phyloP scores from a whole-genome alignment of 2,797 vertebrate species.

The Melanotaenia nigrans region DNA sequence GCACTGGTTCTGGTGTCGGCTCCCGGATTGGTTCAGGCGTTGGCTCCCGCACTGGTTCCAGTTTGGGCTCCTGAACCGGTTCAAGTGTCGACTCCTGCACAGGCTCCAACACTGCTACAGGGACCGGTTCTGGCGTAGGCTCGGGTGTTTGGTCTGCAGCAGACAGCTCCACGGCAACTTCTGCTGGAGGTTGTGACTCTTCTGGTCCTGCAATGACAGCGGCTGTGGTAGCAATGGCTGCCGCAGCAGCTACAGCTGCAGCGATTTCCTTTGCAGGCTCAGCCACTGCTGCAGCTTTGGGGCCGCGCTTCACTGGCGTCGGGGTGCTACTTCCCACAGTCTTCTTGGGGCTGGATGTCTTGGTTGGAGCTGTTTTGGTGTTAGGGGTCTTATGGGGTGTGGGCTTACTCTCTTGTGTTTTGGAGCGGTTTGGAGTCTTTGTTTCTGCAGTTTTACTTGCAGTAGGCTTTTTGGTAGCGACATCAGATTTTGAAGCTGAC shows the following conservation, averaged over 20 bases:
- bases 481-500: constrained; percentile 70
- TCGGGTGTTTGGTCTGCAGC: constrained; percentile 28
- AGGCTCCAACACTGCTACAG: not conserved
- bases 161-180: constrained; percentile 15
- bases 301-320: constrained; percentile 81
- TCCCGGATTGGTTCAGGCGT: not conserved
- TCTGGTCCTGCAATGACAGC: constrained; percentile 35
- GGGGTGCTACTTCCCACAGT: constrained; percentile 82
- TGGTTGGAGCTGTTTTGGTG: constrained; percentile 67
- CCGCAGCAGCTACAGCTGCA: constrained; percentile 46
- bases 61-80: not conserved
- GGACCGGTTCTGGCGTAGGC: constrained; percentile 10
- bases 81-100: accelerated
- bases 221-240: constrained; percentile 50
- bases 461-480: constrained; percentile 70
- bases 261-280: constrained; percentile 58
- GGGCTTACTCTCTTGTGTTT: constrained; percentile 71
- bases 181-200: constrained; percentile 38
- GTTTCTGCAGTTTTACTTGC: constrained; percentile 70
- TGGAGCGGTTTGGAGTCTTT: constrained; percentile 76
- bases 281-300: constrained; percentile 61
- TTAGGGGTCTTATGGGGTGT: constrained; percentile 61
- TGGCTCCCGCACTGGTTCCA: not conserved
- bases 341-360: constrained; percentile 80
- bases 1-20: constrained; percentile 7